These are phyloP conservation scores for Drymonia ruficornis DNA, from an alignment of 2,888 invertebrate species.

Conservation along the genomic window DNA sequence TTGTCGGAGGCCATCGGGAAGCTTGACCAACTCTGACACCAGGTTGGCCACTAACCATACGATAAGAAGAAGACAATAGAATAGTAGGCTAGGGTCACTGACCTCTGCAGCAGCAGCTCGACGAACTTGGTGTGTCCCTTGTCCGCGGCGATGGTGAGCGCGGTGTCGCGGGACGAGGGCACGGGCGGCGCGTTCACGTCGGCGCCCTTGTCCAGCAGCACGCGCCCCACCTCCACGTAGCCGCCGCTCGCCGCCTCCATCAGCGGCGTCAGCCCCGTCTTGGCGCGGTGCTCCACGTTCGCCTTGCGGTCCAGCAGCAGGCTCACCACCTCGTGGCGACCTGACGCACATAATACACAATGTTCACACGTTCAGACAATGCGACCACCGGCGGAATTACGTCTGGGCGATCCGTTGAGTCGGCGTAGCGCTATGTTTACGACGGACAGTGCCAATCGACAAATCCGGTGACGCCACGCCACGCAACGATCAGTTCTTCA, in stretches of 20 bases:
- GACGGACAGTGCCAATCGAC: too few relatives aligned
- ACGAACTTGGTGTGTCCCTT: slow-evolving; percentile 98
- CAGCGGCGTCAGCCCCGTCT: slow-evolving; percentile 98
- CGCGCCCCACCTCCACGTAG: slow-evolving; percentile 98
- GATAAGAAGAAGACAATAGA: too few relatives aligned
- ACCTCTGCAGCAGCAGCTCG: slow-evolving; percentile 90
- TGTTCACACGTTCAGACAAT: neutral
- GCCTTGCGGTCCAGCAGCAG: slow-evolving; percentile 97
- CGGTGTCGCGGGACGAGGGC: slow-evolving; percentile 98
- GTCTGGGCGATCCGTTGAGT: too few relatives aligned
- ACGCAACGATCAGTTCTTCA: too few relatives aligned
- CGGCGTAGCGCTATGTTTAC: too few relatives aligned
- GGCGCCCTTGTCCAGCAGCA: slow-evolving; percentile 97
- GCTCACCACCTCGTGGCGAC: slow-evolving; percentile 98
- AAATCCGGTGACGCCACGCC: too few relatives aligned
- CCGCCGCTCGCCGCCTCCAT: slow-evolving; percentile 99
- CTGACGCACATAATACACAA: slow-evolving; percentile 34
- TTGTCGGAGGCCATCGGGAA: too few relatives aligned
- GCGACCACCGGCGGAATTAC: too few relatives aligned
- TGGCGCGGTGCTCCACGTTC: slow-evolving; percentile 99
- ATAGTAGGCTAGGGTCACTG: too few relatives aligned
- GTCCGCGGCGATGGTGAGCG: slow-evolving; percentile 99
- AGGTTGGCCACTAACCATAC: too few relatives aligned
- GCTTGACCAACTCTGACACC: too few relatives aligned
- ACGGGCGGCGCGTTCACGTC: slow-evolving; percentile 99